Conservation (phyloP, 2,888 invertebrate genomes). For the Carcina quercana region DNA sequence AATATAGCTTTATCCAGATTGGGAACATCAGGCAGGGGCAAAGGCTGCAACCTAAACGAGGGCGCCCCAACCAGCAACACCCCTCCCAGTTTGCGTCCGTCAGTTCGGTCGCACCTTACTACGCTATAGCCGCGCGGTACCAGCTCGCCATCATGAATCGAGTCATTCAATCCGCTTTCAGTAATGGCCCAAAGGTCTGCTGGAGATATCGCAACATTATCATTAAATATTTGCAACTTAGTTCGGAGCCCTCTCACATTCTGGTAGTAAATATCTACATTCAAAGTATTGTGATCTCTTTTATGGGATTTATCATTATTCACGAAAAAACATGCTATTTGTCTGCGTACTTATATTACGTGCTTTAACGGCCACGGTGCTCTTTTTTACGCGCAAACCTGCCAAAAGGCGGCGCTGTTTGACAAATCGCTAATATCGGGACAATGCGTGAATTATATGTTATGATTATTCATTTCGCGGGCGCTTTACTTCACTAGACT, state of each 20-base stretch:
- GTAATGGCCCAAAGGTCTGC: neutral
- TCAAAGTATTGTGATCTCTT: too few species aligned
- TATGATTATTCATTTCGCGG: too few species aligned
- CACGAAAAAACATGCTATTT: neutral
- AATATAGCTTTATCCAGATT: neutral
- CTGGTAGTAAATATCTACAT: too few species aligned
- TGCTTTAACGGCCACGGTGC: too few species aligned
- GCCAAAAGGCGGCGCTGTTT: too few species aligned
- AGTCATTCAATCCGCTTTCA: neutral
- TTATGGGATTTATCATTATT: neutral
- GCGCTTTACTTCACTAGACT: too few species aligned
- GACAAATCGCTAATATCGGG: too few species aligned
- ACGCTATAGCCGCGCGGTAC: slow-evolving; percentile 10
- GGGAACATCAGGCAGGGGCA: neutral
- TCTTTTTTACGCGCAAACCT: too few species aligned
- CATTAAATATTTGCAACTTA: neutral
- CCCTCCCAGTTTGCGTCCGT: slow-evolving; percentile 12
- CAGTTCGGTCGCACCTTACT: slow-evolving; percentile 9
- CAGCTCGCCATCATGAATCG: slow-evolving; percentile 11
- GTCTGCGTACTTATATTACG: neutral
- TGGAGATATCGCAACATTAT: neutral
- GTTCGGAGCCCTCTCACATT: neutral
- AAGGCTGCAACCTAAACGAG: slow-evolving; percentile 1
- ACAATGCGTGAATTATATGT: too few species aligned
- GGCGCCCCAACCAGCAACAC: slow-evolving; percentile 10